Evolutionary conservation across 2,113 vertebrate genomes (phyloP), one percentile per base, ranked within the genome.

Genomic region (Camelus bactrianus): DNA sequence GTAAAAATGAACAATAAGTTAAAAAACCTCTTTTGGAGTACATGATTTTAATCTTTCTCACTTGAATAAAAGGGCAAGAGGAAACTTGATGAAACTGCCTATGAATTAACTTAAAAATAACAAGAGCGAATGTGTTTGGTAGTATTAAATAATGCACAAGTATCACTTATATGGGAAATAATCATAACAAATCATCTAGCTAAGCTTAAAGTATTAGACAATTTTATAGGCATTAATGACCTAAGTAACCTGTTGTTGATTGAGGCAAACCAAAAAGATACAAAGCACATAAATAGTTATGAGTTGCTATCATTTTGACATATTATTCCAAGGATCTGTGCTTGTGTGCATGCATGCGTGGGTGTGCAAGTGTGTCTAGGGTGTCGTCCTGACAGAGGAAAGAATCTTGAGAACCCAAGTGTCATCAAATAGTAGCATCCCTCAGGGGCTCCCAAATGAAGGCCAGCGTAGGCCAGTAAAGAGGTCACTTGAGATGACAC

Each of bases 171-270:
- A 72, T 54, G 48, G 64, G 69, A 94, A 93, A 97, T 94, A 91
- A 96, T 97, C 94, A 46, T 56, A 93, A 94, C 76, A 95, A 91
- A 94, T 94, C 58, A 85, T 85, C 84, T 84, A 94, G 20, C 85
- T 70, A 80, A 58, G 54, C 38, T 95, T 95, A 95, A 91, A 73
- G 60, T 50, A 97, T 96, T 96, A 65, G 24, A 50, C 8, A 93
- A 16, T 69, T 96, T 79, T 94, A 52, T 46, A 93, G 84, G 48
- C 50, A 73, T 79, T 87, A 88, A 85, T 96, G 76, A 73, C 56
- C 46, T 46, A 90, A 85, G n/a, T 73, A 83, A 95, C 28, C 58
- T 95, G 24, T 30, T 83, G 64, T 62, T 62, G n/a, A 82, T 22
- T 92, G 46, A 65, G 28, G 14, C 15, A 26, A 90, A 79, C 79